phyloP scores from a whole-genome alignment of 2,113 vertebrate genomes.

The Phrynosoma blainvillii region DNA sequence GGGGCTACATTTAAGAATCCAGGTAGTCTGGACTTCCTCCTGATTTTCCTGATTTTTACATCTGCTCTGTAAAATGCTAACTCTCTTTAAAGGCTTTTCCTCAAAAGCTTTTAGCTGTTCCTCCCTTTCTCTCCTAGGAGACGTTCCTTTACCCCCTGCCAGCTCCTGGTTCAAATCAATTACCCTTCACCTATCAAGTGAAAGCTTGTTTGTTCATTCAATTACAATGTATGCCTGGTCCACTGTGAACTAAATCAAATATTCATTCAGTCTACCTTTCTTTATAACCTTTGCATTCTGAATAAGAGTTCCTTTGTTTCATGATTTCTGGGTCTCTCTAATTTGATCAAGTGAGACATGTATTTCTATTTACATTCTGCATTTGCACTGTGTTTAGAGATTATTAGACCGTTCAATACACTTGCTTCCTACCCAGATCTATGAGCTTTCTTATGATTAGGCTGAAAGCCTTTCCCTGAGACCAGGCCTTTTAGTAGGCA shows the following conservation, averaged over 20 bases:
- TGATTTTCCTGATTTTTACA: background rate
- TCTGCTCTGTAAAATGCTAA: background rate
- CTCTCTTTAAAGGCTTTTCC: conserved; percentile 15
- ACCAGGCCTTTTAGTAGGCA: too few species aligned
- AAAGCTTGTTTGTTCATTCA: conserved; percentile 35
- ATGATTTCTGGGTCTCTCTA: conserved; percentile 1
- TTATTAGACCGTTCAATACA: background rate
- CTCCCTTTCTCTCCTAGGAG: conserved; percentile 12
- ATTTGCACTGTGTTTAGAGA: background rate
- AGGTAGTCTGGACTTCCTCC: background rate
- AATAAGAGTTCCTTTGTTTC: background rate
- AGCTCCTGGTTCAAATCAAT: conserved; percentile 36
- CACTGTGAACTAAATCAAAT: conserved; percentile 31
- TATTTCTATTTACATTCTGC: background rate
- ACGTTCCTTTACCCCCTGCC: conserved; percentile 33
- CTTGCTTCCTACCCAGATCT: background rate
- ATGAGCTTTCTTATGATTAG: background rate
- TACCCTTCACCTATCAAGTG: conserved; percentile 36
- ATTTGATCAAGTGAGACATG: background rate
- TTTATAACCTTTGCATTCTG: conserved; percentile 21
- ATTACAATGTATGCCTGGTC: conserved; percentile 17
- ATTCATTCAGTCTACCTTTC: conserved; percentile 25
- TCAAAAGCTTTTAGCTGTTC: conserved; percentile 31
- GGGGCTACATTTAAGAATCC: conserved; percentile 6
- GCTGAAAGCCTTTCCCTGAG: background rate